Base-by-base conservation (phyloP, 2,888 invertebrate genomes). In the Orthosia incerta region DNA sequence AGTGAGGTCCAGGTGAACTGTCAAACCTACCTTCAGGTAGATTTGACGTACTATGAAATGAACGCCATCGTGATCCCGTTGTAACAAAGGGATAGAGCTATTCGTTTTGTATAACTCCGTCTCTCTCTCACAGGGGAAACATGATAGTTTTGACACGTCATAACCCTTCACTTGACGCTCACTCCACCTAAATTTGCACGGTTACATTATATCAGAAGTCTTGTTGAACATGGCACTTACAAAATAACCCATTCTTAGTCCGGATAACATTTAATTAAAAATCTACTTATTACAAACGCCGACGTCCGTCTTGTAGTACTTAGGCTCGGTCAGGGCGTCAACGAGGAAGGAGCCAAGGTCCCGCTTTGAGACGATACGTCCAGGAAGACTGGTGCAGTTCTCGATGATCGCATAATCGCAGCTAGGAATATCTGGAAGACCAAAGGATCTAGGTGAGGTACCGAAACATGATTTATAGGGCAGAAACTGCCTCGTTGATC, bases 271-370 rank as follows among this genome's bases (percentile, higher is more conserved):
- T 39, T 12, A 9, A 15, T 39, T 15, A 53, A 39, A 16, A 56
- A 4, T 16, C 73, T 83, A 83, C 26, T 87, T 93, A 64, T 95
- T 95, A 46, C 93, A 91, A 51, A 96, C 83, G 4, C 95, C 95
- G n/a, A 96, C 88, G n/a, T 95, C 86, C 3, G 91, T 76, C 74
- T 92, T 91, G 87, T 97, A 97, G 93, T 98, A 97, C 88, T 98
- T 97, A 0, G 98, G 96, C 76, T 97, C 97, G n/a, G 95, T 94
- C 61, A 98, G 94, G 62, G 97, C 95, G 83, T 98, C 97, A 0
- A 98, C 97, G 74, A 98, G 96, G 93, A 98, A 98, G 79, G 97
- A 96, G 1, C 97, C 98, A 64, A 99, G 96, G 92, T 98, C 98
- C 90, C 97, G 95, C 89, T 98, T 98, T 18, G 98, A 98, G 74